A percentile compares a stretch with the other conserved stretches of the same genome.
These are phyloP conservation scores for Meda fulgida DNA, from an alignment of 2,797 vertebrate species.

Conservation along the genomic window DNA sequence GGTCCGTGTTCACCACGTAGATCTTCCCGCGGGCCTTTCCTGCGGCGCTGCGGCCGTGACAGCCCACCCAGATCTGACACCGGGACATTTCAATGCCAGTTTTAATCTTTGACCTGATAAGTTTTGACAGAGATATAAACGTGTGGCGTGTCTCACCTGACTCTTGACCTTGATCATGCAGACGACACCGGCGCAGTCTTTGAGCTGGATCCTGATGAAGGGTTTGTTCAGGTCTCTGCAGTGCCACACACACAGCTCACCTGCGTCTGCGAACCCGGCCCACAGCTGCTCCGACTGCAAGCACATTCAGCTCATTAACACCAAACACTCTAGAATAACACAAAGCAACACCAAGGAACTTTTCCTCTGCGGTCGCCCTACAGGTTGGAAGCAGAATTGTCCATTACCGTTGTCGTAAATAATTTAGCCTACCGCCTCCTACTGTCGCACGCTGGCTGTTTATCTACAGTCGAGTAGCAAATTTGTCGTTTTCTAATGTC, in stretches of 20 bases:
- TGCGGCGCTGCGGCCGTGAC: slow-evolving; percentile 75
- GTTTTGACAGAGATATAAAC: neutral
- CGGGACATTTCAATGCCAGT: neutral
- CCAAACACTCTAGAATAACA: no score
- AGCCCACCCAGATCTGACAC: slow-evolving; percentile 90
- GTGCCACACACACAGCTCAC: slow-evolving; percentile 85
- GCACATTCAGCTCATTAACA: neutral
- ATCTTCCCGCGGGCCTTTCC: slow-evolving; percentile 86
- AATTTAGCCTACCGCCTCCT: no score
- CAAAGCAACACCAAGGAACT: no score
- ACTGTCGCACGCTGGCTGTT: no score
- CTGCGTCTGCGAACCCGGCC: slow-evolving; percentile 73
- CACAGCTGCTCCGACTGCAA: slow-evolving; percentile 86
- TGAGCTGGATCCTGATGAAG: slow-evolving; percentile 78
- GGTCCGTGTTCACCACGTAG: slow-evolving; percentile 83
- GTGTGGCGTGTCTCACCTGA: slow-evolving; percentile 77
- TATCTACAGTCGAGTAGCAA: no score
- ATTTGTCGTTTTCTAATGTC: no score
- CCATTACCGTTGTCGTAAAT: no score
- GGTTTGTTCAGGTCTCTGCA: slow-evolving; percentile 72
- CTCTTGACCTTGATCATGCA: slow-evolving; percentile 93
- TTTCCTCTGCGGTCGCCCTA: no score
- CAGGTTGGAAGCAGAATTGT: no score
- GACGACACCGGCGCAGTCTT: slow-evolving; percentile 84
- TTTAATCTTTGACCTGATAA: neutral